A percentile compares a stretch with the other conserved stretches of the same genome.
Evolutionary conservation across 2,113 vertebrate species (phyloP).

Genomic region (Cololabis saira): DNA sequence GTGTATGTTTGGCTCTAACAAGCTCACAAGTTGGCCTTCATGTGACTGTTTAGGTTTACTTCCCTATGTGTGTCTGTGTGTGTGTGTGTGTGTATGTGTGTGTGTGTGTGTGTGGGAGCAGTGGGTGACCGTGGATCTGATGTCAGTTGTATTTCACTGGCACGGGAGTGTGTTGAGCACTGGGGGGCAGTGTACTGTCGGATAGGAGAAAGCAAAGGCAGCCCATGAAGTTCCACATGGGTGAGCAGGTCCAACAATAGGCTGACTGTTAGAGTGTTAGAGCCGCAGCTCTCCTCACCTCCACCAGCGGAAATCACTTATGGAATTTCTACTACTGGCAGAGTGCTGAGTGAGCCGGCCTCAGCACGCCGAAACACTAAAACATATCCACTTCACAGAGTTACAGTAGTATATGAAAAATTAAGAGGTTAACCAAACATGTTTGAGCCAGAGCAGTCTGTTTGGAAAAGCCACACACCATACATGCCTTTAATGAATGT

Average conservation of each 20-base stretch:
- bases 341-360: conserved; percentile 42
- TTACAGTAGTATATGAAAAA: conserved; percentile 23
- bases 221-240: conserved; percentile 28
- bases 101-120: conserved; percentile 21
- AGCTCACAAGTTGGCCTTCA: too few species aligned
- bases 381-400: conserved; percentile 50
- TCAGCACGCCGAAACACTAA: conserved; percentile 28
- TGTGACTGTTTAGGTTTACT: too few species aligned
- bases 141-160: conserved; percentile 48
- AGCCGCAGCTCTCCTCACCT: conserved; percentile 66
- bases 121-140: conserved; percentile 43
- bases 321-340: conserved; percentile 57
- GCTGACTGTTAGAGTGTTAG: conserved; percentile 62
- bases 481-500: conserved; percentile 47
- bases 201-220: conserved; percentile 15
- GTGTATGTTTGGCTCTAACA: neutral
- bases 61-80: neutral
- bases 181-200: conserved; percentile 72
- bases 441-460: conserved; percentile 38
- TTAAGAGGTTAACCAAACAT: conserved; percentile 56
- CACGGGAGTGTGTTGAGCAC: conserved; percentile 57
- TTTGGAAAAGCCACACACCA: conserved; percentile 41
- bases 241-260: conserved; percentile 68
- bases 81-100: conserved; percentile 9
- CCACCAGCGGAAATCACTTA: conserved; percentile 64